Conservation (phyloP, 2,113 vertebrate genomes). For the Anolis sagrei region DNA sequence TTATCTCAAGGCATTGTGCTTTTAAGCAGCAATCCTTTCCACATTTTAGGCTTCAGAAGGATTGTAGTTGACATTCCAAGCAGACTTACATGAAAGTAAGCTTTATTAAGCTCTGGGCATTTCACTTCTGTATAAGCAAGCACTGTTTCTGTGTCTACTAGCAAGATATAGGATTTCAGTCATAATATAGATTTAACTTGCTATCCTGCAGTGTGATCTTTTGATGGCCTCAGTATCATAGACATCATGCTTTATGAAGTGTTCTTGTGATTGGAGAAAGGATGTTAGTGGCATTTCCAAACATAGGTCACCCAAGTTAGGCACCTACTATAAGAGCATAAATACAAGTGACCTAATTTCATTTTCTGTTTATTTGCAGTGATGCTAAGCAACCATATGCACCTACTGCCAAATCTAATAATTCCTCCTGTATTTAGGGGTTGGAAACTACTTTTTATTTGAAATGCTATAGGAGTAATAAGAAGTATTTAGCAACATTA, state of each 20-base stretch:
- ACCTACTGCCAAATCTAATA: constrained; percentile 3
- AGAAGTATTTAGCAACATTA: not conserved
- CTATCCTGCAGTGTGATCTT: not conserved
- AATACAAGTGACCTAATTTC: constrained; percentile 32
- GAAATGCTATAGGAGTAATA: not conserved
- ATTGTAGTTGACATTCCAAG: not conserved
- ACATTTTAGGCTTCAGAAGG: not conserved
- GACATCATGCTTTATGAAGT: not conserved
- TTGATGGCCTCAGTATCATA: not conserved
- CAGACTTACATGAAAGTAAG: not conserved
- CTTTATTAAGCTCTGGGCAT: not conserved
- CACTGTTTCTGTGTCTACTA: not conserved
- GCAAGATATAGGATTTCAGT: not conserved
- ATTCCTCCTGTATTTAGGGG: constrained; percentile 15
- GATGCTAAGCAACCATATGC: constrained; percentile 29
- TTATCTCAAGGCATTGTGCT: not conserved
- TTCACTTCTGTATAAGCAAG: not conserved
- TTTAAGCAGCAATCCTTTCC: not conserved
- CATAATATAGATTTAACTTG: constrained; percentile 1
- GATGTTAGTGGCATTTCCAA: constrained; percentile 15
- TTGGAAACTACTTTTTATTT: not conserved
- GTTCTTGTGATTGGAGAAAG: not conserved
- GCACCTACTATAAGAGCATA: constrained; percentile 16
- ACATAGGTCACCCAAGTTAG: constrained; percentile 7
- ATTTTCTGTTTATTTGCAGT: constrained; percentile 33